Evolutionary conservation across 2,888 invertebrate species (phyloP), one percentile per base, ranked within the genome.

Genomic region (Drepanosiphum platanoidis): DNA sequence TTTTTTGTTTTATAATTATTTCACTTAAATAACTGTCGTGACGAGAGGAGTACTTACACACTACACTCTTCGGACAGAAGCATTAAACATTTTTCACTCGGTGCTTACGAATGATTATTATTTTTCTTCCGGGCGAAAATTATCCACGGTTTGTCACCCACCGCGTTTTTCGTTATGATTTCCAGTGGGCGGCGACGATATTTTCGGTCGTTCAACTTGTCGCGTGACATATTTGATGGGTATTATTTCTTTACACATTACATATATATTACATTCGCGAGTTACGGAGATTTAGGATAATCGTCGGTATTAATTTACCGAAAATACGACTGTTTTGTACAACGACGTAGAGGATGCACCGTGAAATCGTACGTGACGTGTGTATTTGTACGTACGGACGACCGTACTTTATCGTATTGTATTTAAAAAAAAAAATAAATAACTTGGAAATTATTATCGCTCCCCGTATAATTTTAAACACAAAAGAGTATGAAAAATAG

Each of bases 141-240:
- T 78, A 78, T 64, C 30, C 39, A 78, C 64, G 77, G 77, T 78
- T 78, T 64, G 36, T 77, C 39, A 39, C 30, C 30, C 39, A 30
- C 11, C 34, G 27, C 30, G 39, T 78, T 64, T 34, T 39, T 30
- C 27, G 18, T 39, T 77, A 22, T 70, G 36, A 18, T 39, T 27
- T 71, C 71, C 15, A 27, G 3, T 15, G 15, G 30, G 18, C 22
- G 39, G n/a, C n/a, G 13, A 7, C 30, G 5, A 71, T 58, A 22
- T 27, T 78, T 64, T 39, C 30, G 61, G 77, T 78, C 64, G 39
- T 78, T 78, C 77, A 64, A 78, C 77, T 64, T 22, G 36, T 39
- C 27, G 61, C 1, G 61, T 27, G 61, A 61, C 27, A 61, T 27
- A 61, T 61, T 52, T 52, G 18, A 52, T 52, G 22, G 15, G 0